These are phyloP conservation scores for Genyomyrus donnyi DNA, from an alignment of 2,113 vertebrate genomes.

Conservation along the genomic window DNA sequence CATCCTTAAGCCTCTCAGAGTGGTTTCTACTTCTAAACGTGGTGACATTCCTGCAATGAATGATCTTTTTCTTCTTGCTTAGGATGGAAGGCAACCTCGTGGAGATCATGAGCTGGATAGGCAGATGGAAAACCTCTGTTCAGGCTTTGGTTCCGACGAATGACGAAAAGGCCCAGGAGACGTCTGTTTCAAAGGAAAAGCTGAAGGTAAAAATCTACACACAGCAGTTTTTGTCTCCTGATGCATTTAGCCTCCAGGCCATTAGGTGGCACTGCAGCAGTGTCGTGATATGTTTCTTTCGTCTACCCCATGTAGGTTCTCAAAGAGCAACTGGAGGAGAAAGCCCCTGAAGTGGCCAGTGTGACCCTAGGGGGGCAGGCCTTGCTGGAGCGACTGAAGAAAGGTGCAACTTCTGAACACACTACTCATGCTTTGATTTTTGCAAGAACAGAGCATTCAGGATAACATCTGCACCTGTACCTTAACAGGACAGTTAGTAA, in stretches of 20 bases:
- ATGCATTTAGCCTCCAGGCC: not conserved
- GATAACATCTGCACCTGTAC: not conserved
- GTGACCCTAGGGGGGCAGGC: constrained; percentile 59
- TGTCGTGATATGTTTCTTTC: not conserved
- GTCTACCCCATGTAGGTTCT: constrained; percentile 57
- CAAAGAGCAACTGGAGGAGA: constrained; percentile 64
- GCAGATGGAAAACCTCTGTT: constrained; percentile 66
- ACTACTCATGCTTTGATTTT: not conserved
- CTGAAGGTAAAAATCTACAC: constrained; percentile 67
- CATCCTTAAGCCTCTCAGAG: not conserved
- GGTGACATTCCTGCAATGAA: too few relatives aligned
- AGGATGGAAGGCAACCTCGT: constrained; percentile 73
- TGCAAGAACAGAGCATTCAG: not conserved
- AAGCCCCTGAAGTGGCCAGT: constrained; percentile 56
- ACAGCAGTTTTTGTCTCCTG: not conserved
- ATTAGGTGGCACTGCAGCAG: not conserved
- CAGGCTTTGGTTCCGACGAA: constrained; percentile 64
- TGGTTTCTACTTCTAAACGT: not conserved
- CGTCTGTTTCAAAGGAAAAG: constrained; percentile 62
- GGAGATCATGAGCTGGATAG: constrained; percentile 72
- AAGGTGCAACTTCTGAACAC: constrained; percentile 59
- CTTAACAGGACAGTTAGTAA: not conserved
- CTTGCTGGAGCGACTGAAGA: constrained; percentile 72
- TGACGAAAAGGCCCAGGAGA: constrained; percentile 64
- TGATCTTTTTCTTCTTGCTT: constrained; percentile 8